These are phyloP conservation scores for Malacoctenus gilli DNA, from an alignment of 2,797 vertebrate genomes.

Conservation along the genomic window DNA sequence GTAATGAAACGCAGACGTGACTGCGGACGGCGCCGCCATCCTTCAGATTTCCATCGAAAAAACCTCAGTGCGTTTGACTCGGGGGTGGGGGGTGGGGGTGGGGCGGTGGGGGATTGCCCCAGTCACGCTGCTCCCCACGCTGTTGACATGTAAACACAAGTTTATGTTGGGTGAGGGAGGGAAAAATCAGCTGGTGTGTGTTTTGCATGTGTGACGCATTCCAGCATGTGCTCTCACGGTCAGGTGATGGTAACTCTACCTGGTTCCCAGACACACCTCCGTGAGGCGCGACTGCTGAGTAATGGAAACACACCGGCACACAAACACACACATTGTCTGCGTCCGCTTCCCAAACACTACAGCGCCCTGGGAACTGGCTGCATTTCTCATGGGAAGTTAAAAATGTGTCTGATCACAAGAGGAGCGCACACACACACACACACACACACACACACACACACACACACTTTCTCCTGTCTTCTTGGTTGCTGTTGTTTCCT, in stretches of 20 bases:
- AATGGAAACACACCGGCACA: constrained; percentile 52
- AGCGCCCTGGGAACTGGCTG: constrained; percentile 47
- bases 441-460: constrained; percentile 12
- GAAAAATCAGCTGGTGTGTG: constrained; percentile 39
- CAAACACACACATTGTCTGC: constrained; percentile 25
- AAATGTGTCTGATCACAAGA: constrained; percentile 53
- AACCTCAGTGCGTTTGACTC: constrained; percentile 29
- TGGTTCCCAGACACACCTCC: constrained; percentile 67
- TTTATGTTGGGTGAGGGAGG: not conserved
- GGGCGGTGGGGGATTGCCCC: too few relatives aligned
- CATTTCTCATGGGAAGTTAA: constrained; percentile 66
- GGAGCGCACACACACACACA: constrained; percentile 16
- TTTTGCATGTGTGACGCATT: constrained; percentile 27
- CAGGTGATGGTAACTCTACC: constrained; percentile 65
- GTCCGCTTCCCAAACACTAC: constrained; percentile 30
- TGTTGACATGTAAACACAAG: constrained; percentile 62
- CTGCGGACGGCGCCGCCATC: constrained; percentile 16
- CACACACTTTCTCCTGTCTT: constrained; percentile 34
- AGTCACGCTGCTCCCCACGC: constrained; percentile 10
- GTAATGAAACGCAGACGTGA: constrained; percentile 48
- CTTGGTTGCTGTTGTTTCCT: constrained; percentile 43
- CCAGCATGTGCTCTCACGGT: constrained; percentile 57
- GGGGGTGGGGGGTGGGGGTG: too few relatives aligned
- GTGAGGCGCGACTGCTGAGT: constrained; percentile 57
- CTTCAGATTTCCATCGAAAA: constrained; percentile 18